Evolutionary conservation across 2,113 vertebrate species (phyloP).

Genomic region (Tragelaphus strepsiceros): DNA sequence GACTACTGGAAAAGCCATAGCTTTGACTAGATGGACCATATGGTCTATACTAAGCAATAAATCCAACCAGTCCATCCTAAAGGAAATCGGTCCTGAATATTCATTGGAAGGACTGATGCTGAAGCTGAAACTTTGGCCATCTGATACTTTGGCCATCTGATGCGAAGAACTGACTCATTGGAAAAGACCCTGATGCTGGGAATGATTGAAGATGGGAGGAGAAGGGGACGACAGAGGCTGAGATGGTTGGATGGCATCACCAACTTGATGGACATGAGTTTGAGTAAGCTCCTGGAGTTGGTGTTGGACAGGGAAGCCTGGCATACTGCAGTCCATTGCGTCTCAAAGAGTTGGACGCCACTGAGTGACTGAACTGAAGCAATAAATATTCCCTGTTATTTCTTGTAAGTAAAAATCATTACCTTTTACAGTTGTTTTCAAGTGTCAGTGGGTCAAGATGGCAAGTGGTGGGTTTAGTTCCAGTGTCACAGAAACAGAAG

Average conservation of each 20-base stretch:
- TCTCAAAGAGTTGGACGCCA: neutral
- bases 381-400: neutral
- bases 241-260: neutral
- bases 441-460: neutral
- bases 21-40: neutral
- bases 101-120: neutral
- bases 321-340: rapidly evolving
- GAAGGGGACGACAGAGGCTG: neutral
- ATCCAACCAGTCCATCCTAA: neutral
- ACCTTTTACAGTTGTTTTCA: neutral
- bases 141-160: neutral
- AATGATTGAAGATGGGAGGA: neutral
- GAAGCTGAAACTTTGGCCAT: neutral
- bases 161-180: neutral
- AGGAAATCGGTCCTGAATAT: neutral
- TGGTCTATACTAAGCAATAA: neutral
- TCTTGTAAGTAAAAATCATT: neutral
- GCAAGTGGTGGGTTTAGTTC: neutral
- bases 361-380: neutral
- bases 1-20: neutral
- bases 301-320: neutral
- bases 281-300: neutral
- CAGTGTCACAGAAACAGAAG: neutral
- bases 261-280: neutral
- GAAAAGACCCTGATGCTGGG: neutral